Conservation (phyloP, 2,113 vertebrate species). For the Podocnemis expansa region DNA sequence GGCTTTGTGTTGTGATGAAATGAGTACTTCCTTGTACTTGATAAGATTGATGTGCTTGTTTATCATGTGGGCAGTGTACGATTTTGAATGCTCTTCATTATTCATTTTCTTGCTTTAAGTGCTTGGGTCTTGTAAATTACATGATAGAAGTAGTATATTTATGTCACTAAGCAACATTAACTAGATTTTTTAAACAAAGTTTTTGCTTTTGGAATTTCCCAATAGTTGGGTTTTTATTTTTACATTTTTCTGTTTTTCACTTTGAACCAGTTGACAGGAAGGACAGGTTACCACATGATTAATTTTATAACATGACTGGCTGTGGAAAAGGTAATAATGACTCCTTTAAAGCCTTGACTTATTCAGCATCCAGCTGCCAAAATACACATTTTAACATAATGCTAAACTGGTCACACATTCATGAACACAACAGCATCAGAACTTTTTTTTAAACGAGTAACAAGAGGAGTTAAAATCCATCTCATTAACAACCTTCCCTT, state of each 20-base stretch:
- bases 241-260: neutral
- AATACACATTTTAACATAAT: neutral
- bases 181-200: slow-evolving; percentile 1
- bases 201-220: neutral
- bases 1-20: slow-evolving; percentile 10
- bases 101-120: slow-evolving; percentile 39
- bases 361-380: neutral
- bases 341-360: neutral
- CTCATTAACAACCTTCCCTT: neutral
- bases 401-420: neutral
- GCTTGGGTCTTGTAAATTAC: slow-evolving; percentile 59
- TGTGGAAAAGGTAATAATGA: neutral
- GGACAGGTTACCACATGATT: neutral
- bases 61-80: slow-evolving; percentile 36
- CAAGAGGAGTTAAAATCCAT: neutral
- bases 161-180: slow-evolving; percentile 40
- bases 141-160: neutral
- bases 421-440: neutral
- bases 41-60: slow-evolving; percentile 28
- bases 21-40: neutral
- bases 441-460: neutral
- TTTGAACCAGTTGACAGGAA: neutral
- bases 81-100: slow-evolving; percentile 62
- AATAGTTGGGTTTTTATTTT: neutral
- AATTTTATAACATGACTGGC: neutral